Evolutionary conservation across 2,888 invertebrate genomes (phyloP).

Genomic region (Eumacrocentrus americanus): DNA sequence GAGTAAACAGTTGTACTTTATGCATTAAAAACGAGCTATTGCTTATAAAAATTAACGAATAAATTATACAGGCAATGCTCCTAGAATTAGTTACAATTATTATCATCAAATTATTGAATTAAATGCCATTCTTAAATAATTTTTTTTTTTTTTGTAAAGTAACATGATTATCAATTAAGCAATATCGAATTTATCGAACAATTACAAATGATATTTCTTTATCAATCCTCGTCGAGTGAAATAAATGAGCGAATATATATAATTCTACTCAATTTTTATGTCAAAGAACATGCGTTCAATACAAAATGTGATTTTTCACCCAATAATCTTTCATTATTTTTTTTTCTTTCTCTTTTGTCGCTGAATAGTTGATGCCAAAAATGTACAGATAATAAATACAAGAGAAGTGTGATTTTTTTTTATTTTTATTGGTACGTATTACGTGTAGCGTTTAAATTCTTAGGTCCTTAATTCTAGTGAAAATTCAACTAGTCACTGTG

Average conservation of each 20-base stretch:
- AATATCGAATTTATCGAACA: constrained; percentile 19
- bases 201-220: constrained; percentile 12
- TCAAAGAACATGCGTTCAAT: constrained; percentile 37
- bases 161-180: constrained; percentile 20
- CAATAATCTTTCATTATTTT: constrained; percentile 7
- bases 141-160: constrained; percentile 11
- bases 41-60: constrained; percentile 29
- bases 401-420: constrained; percentile 48
- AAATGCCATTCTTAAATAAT: constrained; percentile 28
- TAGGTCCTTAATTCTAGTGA: constrained; percentile 52
- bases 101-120: constrained; percentile 16
- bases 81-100: constrained; percentile 23
- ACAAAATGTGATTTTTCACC: constrained; percentile 17
- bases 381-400: constrained; percentile 60
- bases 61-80: constrained; percentile 29
- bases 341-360: constrained; percentile 28
- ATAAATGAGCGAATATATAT: not conserved
- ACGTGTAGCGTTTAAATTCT: constrained; percentile 35
- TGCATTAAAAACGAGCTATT: constrained; percentile 21
- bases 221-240: not conserved
- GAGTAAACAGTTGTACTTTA: constrained; percentile 25
- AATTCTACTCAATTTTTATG: constrained; percentile 7
- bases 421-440: constrained; percentile 37
- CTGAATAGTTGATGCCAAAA: too few relatives aligned
- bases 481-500: constrained; percentile 58